A percentile compares a stretch with the other conserved stretches of the same genome.
These are phyloP conservation scores for Galerucella calmariensis DNA, from an alignment of 2,888 invertebrate species.

Conservation along the genomic window DNA sequence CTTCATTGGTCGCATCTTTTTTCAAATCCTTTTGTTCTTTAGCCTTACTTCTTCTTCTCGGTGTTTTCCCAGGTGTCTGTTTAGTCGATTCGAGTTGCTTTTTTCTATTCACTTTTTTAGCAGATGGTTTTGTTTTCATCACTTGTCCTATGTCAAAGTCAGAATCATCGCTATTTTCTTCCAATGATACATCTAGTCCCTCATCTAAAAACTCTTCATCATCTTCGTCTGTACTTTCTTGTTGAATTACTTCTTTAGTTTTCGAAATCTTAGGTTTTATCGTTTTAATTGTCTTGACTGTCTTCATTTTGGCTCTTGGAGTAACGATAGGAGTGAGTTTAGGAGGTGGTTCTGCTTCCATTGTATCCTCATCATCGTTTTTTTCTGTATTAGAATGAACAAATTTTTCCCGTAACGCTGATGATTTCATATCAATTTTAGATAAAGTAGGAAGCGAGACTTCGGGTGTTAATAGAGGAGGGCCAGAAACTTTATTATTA, in stretches of 20 bases:
- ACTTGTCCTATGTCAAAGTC: constrained; percentile 63
- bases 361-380: constrained; percentile 5
- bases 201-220: constrained; percentile 66
- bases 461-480: constrained; percentile 17
- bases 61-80: constrained; percentile 22
- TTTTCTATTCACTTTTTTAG: constrained; percentile 51
- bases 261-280: constrained; percentile 18
- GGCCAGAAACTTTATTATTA: constrained; percentile 23
- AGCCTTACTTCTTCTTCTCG: constrained; percentile 17
- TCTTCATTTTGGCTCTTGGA: constrained; percentile 41
- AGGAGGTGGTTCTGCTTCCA: not conserved
- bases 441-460: constrained; percentile 3
- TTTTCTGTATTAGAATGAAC: constrained; percentile 17
- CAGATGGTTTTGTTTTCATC: constrained; percentile 47
- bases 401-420: constrained; percentile 15
- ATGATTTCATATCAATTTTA: constrained; percentile 24
- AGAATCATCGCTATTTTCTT: constrained; percentile 67
- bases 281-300: constrained; percentile 32
- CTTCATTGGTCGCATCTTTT: constrained; percentile 22
- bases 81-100: constrained; percentile 37
- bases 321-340: constrained; percentile 8
- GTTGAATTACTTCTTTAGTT: constrained; percentile 37
- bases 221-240: constrained; percentile 38
- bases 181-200: constrained; percentile 61
- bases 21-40: constrained; percentile 25